Evolutionary conservation across 1,140 invertebrate genomes (phyloP).

Genomic region (Paraescarpia echinospica): DNA sequence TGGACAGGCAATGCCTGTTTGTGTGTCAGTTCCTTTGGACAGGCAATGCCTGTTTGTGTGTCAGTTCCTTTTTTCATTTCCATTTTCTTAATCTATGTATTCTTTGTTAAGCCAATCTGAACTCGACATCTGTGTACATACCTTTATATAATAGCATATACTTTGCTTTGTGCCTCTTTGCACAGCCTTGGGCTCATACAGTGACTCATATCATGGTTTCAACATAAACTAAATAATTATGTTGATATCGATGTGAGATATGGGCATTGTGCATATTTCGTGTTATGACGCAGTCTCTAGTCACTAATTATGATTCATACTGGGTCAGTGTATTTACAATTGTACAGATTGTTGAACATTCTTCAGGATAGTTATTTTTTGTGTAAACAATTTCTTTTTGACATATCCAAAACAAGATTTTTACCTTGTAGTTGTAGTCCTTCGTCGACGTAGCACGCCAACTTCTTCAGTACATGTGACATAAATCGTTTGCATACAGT

Average conservation of each 20-base stretch:
- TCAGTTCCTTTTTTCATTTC: not conserved
- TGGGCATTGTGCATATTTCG: not conserved
- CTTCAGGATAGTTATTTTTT: too few relatives aligned
- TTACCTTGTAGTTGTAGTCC: too few relatives aligned
- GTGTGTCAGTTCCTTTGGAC: not conserved
- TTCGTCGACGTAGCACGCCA: too few relatives aligned
- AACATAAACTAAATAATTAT: not conserved
- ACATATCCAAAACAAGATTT: too few relatives aligned
- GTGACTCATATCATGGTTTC: not conserved
- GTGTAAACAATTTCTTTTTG: too few relatives aligned
- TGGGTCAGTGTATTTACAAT: not conserved
- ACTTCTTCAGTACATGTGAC: too few relatives aligned
- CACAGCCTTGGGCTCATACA: not conserved
- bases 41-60: not conserved
- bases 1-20: not conserved
- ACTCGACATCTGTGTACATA: not conserved
- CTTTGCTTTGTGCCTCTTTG: not conserved
- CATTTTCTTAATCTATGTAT: not conserved
- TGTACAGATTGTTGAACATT: too few relatives aligned
- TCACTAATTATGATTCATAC: not conserved
- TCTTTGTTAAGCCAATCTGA: not conserved
- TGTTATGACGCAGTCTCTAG: not conserved
- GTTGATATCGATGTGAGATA: not conserved
- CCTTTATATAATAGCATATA: not conserved
- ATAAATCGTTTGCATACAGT: too few relatives aligned